Conservation (phyloP, 2,113 vertebrate genomes). For the Procavia capensis region DNA sequence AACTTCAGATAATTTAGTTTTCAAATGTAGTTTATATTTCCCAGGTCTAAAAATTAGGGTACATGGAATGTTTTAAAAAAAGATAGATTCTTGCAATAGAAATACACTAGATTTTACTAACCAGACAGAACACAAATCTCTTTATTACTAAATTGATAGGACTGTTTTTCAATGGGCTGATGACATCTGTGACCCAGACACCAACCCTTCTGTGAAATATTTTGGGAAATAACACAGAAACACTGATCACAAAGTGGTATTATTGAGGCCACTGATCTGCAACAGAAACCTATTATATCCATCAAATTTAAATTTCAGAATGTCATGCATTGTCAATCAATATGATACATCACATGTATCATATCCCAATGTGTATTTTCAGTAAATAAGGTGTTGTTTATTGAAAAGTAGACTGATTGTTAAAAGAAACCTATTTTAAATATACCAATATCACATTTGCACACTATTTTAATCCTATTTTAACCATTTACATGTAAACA, state of each 20-base stretch:
- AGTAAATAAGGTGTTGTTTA: neutral
- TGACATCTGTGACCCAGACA: conserved; percentile 69
- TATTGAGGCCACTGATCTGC: conserved; percentile 42
- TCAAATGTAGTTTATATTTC: conserved; percentile 70
- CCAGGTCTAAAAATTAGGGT: conserved; percentile 67
- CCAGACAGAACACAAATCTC: conserved; percentile 72
- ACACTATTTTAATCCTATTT: neutral
- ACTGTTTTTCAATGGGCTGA: conserved; percentile 70
- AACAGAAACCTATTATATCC: conserved; percentile 79
- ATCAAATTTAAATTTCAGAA: neutral
- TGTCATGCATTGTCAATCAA: conserved; percentile 63
- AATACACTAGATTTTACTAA: conserved; percentile 73
- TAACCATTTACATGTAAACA: neutral
- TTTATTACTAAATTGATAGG: conserved; percentile 65
- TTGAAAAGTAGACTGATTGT: neutral
- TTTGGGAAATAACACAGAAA: conserved; percentile 70
- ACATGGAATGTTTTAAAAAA: conserved; percentile 72
- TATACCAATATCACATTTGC: neutral
- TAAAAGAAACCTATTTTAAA: neutral
- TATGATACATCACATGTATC: conserved; percentile 51
- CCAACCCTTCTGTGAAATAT: conserved; percentile 46
- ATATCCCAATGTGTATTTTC: neutral
- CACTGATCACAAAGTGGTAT: conserved; percentile 70
- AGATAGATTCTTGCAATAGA: conserved; percentile 54
- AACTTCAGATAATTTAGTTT: conserved; percentile 66